A percentile compares a stretch with the other conserved stretches of the same genome.
Conservation (phyloP, 1,140 invertebrate genomes). For the Colletes latitarsis region DNA sequence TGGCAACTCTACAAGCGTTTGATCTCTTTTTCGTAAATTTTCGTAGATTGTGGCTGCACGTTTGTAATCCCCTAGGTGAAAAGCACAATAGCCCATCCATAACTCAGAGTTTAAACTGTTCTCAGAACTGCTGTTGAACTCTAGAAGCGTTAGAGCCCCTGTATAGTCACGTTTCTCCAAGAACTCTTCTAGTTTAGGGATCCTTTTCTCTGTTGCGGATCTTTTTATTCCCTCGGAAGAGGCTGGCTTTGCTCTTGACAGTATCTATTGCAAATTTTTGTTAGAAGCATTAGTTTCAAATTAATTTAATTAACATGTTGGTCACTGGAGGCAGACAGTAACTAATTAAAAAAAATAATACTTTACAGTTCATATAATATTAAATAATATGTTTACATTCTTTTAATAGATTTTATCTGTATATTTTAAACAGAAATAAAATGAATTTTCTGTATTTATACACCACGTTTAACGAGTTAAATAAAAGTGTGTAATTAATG, state of each 20-base stretch:
- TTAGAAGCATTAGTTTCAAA: neutral
- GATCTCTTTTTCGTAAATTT: conserved; percentile 77
- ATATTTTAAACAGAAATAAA: too few relatives aligned
- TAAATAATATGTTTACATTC: too few relatives aligned
- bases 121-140: conserved; percentile 86
- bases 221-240: conserved; percentile 77
- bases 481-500: neutral
- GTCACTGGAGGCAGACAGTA: too few relatives aligned
- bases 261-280: conserved; percentile 80
- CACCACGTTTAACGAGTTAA: too few relatives aligned
- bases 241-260: conserved; percentile 87
- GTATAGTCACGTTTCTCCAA: conserved; percentile 94
- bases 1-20: conserved; percentile 81
- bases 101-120: conserved; percentile 85
- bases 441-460: too few relatives aligned
- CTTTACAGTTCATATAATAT: too few relatives aligned
- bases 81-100: conserved; percentile 97
- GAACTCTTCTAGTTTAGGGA: conserved; percentile 95
- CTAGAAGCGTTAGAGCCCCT: conserved; percentile 95
- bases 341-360: too few relatives aligned
- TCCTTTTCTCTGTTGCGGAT: conserved; percentile 75
- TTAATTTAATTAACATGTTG: neutral
- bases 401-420: too few relatives aligned
- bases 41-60: conserved; percentile 90
- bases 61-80: conserved; percentile 97